Conservation (phyloP, 1,140 invertebrate species). For the Zaprionus africanus region DNA sequence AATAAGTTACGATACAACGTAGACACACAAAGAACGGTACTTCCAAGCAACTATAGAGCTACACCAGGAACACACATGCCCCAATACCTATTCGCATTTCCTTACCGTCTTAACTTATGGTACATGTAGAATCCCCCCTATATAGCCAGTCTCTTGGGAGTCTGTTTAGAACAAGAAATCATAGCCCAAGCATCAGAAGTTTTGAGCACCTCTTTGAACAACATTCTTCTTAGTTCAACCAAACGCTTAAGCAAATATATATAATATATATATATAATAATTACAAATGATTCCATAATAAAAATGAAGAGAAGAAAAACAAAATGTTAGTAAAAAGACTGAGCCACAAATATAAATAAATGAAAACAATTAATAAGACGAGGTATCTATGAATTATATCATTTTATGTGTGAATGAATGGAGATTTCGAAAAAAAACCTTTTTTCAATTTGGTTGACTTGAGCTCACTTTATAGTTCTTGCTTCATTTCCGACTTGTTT, state of each 20-base stretch:
- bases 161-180: neutral
- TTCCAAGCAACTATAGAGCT: constrained; percentile 82
- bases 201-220: constrained; percentile 9
- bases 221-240: constrained; percentile 30
- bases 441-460: constrained; percentile 12
- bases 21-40: constrained; percentile 66
- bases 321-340: constrained; percentile 83
- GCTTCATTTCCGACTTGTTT: neutral
- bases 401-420: constrained; percentile 4
- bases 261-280: constrained; percentile 41
- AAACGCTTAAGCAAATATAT: constrained; percentile 39
- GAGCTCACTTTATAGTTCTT: constrained; percentile 6
- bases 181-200: constrained; percentile 7
- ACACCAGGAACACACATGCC: constrained; percentile 46
- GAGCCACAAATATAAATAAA: constrained; percentile 72
- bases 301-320: constrained; percentile 51
- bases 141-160: neutral
- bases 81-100: neutral
- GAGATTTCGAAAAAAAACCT: neutral
- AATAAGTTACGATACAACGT: constrained; percentile 64
- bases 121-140: neutral
- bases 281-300: constrained; percentile 40
- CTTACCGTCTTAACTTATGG: neutral
- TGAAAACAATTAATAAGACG: constrained; percentile 41
- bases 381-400: constrained; percentile 35